phyloP scores from a whole-genome alignment of 2,113 vertebrate genomes.

The Corythornis madagascariensis region DNA sequence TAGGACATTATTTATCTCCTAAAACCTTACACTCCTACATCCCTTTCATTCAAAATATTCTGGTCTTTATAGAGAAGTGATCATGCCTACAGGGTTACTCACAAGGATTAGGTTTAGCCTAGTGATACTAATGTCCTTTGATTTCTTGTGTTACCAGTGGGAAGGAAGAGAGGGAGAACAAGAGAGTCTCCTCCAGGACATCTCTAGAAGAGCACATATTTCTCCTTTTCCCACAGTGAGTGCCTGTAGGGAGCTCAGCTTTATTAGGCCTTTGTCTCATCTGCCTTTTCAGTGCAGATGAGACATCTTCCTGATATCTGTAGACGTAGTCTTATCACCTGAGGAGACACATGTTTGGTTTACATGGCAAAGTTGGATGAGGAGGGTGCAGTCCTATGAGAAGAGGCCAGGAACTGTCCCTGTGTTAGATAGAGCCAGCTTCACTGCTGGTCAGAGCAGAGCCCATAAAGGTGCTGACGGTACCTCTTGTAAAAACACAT shows the following conservation, averaged over 20 bases:
- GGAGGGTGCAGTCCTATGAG: background rate
- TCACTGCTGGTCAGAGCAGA: background rate
- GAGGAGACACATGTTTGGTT: background rate
- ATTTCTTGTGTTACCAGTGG: background rate
- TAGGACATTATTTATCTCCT: background rate
- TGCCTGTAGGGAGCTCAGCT: background rate
- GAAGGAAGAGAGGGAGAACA: background rate
- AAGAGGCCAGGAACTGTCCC: background rate
- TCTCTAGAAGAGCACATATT: background rate
- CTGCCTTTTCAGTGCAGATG: background rate
- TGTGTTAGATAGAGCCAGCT: background rate
- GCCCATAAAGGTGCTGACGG: fast-evolving
- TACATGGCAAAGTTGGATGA: fast-evolving
- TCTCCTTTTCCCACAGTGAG: background rate
- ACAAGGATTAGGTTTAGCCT: background rate
- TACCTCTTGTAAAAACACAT: background rate
- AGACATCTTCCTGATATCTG: background rate
- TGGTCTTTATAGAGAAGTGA: background rate
- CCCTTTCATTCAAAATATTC: background rate
- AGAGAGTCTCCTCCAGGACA: background rate
- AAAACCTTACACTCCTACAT: background rate
- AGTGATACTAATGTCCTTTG: background rate
- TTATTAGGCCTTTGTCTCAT: background rate
- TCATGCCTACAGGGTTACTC: background rate
- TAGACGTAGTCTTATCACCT: background rate